Base-by-base conservation (phyloP, 1,140 invertebrate species). In the Galleria mellonella region DNA sequence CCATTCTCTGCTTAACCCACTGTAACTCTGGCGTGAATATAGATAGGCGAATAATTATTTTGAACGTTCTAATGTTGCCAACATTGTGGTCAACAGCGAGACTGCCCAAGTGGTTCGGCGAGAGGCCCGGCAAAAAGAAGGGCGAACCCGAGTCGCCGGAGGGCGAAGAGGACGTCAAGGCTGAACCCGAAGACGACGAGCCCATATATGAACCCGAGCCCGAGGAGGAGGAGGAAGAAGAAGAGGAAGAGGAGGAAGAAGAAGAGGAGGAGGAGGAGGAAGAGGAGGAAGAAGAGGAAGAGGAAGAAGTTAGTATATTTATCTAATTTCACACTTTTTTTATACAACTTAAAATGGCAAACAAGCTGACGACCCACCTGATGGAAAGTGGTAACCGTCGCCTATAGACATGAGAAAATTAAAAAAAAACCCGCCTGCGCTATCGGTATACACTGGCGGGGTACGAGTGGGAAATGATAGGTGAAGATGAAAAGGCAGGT, bases 81-180 rank as follows among this genome's bases (percentile, higher is more conserved):
- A 6, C 6, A 23, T 23, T 23, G 17, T 23, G 17, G 2, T 31
- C 2, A 72, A 76, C 72, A 96, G 95, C 94, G 89, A 92, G 93
- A 89, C 89, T 96, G 83, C 95, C 94, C 61, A 97, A 96, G 86
- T 97, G 95, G 94, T 96, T 96, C 90, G 95, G 95, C 69, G 95
- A 96, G 87, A 89, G 94, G 86, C 94, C 95, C 51, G 95, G 94
- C 89, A 96, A 96, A 87, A 96, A 96, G 89, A 87, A 91, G 74
- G 94, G 92, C 51, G 95, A 94, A 50, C 91, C 92, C 55, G 94
- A 96, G 55, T 94, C 94, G 62, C 94, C 95, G 33, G 94, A 96
- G 69, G 94, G 94, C 55, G 94, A 95, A 77, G 94, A 96, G 74
- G 94, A 96, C 71, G 90, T 91, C 49, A 94, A 94, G 87, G 90